Evolutionary conservation across 2,797 vertebrate genomes (phyloP).

Genomic region (Clarias platycephalus): DNA sequence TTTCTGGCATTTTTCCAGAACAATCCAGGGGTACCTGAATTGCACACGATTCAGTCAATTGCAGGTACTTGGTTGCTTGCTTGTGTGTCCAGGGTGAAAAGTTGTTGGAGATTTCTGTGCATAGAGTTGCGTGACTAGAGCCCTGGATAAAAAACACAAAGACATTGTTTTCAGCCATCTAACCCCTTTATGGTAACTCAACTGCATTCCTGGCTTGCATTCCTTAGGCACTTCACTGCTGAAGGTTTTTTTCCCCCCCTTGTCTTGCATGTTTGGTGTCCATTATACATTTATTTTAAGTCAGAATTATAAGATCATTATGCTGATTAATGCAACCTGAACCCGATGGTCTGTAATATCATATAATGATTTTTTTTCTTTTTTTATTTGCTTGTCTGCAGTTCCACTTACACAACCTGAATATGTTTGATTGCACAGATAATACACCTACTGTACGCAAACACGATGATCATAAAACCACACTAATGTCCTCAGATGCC

Average conservation of each 20-base stretch:
- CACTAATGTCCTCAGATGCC: not conserved
- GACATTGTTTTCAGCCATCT: constrained; percentile 78
- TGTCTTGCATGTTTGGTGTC: constrained; percentile 2
- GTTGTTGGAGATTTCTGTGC: constrained; percentile 67
- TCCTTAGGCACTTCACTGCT: constrained; percentile 75
- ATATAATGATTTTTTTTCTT: not conserved
- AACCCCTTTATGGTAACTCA: constrained; percentile 78
- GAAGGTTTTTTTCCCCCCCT: constrained; percentile 56
- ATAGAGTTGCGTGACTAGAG: constrained; percentile 77
- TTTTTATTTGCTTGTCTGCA: not conserved
- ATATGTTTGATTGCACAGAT: not conserved
- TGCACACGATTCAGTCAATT: constrained; percentile 77
- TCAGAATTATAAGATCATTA: not conserved
- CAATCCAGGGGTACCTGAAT: constrained; percentile 74
- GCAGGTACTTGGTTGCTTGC: constrained; percentile 74
- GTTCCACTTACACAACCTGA: not conserved
- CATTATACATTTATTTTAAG: constrained; percentile 8
- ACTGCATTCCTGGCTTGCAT: constrained; percentile 83
- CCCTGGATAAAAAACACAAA: constrained; percentile 77
- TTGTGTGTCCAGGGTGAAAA: constrained; percentile 66
- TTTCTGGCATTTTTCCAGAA: constrained; percentile 65
- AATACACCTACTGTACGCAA: not conserved
- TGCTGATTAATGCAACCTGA: constrained; percentile 4
- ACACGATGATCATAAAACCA: not conserved
- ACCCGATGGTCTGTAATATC: not conserved